phyloP scores from a whole-genome alignment of 1,140 invertebrate species.

The Homalodisca vitripennis region DNA sequence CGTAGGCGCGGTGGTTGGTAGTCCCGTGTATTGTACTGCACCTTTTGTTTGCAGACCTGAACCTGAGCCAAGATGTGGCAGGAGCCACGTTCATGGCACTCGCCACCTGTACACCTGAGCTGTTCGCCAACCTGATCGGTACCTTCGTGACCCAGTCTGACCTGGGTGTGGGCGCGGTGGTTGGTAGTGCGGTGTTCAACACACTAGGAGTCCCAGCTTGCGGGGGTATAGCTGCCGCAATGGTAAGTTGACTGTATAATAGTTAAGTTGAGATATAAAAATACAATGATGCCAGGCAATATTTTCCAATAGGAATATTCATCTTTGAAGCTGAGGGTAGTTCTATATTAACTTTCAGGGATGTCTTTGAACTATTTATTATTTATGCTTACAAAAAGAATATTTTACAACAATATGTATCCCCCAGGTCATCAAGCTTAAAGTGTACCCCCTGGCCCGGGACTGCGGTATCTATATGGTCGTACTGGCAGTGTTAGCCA shows the following conservation, averaged over 20 bases:
- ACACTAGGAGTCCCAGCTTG: conserved; percentile 67
- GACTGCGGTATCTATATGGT: conserved; percentile 81
- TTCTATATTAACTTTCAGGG: too few species aligned
- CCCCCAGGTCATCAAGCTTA: conserved; percentile 74
- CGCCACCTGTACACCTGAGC: conserved; percentile 63
- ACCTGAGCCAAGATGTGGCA: conserved; percentile 60
- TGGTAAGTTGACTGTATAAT: too few species aligned
- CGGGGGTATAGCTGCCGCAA: conserved; percentile 61
- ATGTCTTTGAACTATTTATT: too few species aligned
- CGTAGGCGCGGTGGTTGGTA: conserved; percentile 66
- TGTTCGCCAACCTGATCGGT: conserved; percentile 57
- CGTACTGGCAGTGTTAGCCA: conserved; percentile 70
- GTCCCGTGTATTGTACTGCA: conserved; percentile 51
- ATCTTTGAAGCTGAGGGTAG: too few species aligned
- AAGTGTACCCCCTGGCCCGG: conserved; percentile 80
- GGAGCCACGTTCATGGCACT: conserved; percentile 67
- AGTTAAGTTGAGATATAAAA: too few species aligned
- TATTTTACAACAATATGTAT: neutral
- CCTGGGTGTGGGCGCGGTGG: conserved; percentile 63
- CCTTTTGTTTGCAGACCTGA: conserved; percentile 45
- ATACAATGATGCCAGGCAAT: too few species aligned
- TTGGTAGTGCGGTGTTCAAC: conserved; percentile 71
- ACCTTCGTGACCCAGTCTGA: conserved; percentile 61
- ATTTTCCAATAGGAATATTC: too few species aligned
- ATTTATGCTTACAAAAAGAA: too few species aligned